Evolutionary conservation across 64 coral and sea anemone species (phyloP).

Genomic region (Catalaphyllia jardinei): DNA sequence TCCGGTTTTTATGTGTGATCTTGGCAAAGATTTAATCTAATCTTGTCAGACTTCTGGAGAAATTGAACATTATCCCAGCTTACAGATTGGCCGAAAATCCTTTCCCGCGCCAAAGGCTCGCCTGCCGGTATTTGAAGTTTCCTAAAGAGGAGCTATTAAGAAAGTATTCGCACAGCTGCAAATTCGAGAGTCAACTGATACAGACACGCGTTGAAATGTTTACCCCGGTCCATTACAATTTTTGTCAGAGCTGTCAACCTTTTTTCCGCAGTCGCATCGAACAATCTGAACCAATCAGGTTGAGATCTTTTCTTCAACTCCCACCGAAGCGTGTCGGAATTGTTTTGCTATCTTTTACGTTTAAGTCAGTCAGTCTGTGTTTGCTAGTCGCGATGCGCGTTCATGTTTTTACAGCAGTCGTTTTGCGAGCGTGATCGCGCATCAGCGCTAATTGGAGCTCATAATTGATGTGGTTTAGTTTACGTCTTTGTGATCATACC

Average conservation of each 20-base stretch:
- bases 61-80: background rate
- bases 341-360: slow-evolving; percentile 35
- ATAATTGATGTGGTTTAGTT: slow-evolving; percentile 19
- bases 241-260: slow-evolving; percentile 11
- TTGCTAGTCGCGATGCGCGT: background rate
- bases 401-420: background rate
- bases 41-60: background rate
- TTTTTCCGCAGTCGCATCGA: slow-evolving; percentile 32
- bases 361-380: background rate
- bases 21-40: background rate
- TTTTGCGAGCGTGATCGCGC: slow-evolving; percentile 36
- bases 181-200: background rate
- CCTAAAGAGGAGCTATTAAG: background rate
- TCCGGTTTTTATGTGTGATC: background rate
- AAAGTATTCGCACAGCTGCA: slow-evolving; percentile 1
- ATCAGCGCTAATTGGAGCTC: background rate
- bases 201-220: slow-evolving; percentile 10
- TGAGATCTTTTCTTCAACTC: slow-evolving; percentile 26
- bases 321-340: slow-evolving; percentile 50
- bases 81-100: background rate
- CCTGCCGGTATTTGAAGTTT: background rate
- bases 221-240: slow-evolving; percentile 6
- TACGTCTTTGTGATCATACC: background rate
- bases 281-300: slow-evolving; percentile 31
- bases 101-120: background rate